phyloP scores from a whole-genome alignment of 2,888 invertebrate species.

The Sesia bembeciformis region DNA sequence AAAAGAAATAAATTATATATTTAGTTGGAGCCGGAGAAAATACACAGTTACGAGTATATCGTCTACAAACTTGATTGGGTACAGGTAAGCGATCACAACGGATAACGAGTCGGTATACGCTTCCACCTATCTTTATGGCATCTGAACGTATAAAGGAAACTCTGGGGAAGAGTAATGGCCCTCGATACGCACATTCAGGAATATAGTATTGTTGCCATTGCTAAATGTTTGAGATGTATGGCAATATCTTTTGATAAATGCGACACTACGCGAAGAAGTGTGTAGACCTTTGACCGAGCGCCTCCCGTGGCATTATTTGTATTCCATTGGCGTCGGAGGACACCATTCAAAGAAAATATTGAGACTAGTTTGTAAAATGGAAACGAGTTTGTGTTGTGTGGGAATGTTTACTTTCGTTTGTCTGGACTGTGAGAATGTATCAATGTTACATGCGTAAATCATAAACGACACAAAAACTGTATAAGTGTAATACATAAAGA shows the following conservation, averaged over 20 bases:
- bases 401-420: conserved; percentile 1
- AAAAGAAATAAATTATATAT: background rate
- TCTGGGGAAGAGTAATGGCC: conserved; percentile 54
- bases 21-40: conserved; percentile 1
- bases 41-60: conserved; percentile 24
- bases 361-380: conserved; percentile 2
- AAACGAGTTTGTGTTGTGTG: conserved; percentile 1
- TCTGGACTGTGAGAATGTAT: too few species aligned
- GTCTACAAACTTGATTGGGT: conserved; percentile 39
- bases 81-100: conserved; percentile 48
- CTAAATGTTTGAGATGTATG: conserved; percentile 23
- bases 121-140: conserved; percentile 58
- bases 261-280: conserved; percentile 23
- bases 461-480: too few species aligned
- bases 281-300: conserved; percentile 33
- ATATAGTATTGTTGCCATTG: conserved; percentile 28
- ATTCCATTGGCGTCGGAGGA: conserved; percentile 14
- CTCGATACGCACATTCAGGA: conserved; percentile 58
- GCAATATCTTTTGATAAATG: conserved; percentile 47
- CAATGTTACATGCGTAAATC: too few species aligned
- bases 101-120: conserved; percentile 42
- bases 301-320: conserved; percentile 29
- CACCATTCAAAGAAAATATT: conserved; percentile 5
- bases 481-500: too few species aligned
- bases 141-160: conserved; percentile 62